Evolutionary conservation across 1,140 invertebrate genomes (phyloP), one percentile per base, ranked within the genome.

Genomic region (Elysia chlorotica): DNA sequence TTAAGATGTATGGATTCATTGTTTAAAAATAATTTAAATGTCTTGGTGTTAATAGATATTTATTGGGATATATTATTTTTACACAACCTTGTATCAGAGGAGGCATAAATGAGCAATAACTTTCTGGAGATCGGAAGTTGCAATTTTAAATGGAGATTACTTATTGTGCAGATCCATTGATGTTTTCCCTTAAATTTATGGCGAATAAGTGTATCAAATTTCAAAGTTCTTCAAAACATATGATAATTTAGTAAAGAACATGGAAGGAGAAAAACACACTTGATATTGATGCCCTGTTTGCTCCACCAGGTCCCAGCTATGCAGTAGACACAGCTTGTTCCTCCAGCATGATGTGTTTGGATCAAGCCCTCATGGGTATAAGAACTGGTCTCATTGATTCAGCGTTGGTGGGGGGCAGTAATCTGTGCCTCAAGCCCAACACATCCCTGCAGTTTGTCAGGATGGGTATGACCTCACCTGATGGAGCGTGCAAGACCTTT

Each of bases 271-370:
- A n/a, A 31, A 48, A 48, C 41, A 48, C n/a, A 48, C 10, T 48
- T 48, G 41, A 14, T 48, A 48, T 14, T 30, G 28, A 25, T 30
- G 19, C 23, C 23, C 3, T 23, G 31, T 30, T 25, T 36, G 10
- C 30, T 38, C 19, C 84, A 85, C 57, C 77, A 90, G 93, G 97
- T 19, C 97, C 97, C 1, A 97, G 95, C 86, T 97, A 93, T 86
- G 92, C 94, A 3, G 87, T 98, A 5, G 97, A 99, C 87, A 98
- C 97, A 10, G 97, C 97, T 0, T 99, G 97, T 87, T 98, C 96
- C 0, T 97, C 96, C 75, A 95, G 94, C 63, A 86, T 97, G 81
- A 92, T 94, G 82, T 96, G 95, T 1, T 86, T 99, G 25, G 91
- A 95, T 79, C 93, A 97, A 81, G 97, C 96, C 19, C 89, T 95